Evolutionary conservation across 2,888 invertebrate genomes (phyloP).

Genomic region (Eucera pruinosa): DNA sequence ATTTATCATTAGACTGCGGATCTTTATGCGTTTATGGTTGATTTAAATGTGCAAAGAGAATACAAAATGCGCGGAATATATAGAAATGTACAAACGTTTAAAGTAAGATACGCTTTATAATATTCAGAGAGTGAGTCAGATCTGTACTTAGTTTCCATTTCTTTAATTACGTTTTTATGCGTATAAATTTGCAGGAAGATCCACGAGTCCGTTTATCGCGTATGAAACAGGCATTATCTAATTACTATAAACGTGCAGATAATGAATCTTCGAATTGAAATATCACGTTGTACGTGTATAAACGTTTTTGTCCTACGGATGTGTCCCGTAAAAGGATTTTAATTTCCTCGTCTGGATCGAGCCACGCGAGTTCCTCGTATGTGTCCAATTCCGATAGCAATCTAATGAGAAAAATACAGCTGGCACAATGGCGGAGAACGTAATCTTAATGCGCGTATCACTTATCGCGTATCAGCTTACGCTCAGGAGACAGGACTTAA

Average conservation of each 20-base stretch:
- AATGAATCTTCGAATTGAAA: constrained; percentile 17
- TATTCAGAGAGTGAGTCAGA: too few species aligned
- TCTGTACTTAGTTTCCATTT: too few species aligned
- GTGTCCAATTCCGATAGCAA: constrained; percentile 27
- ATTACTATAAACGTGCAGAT: background rate
- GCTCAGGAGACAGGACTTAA: constrained; percentile 45
- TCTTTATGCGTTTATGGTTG: too few species aligned
- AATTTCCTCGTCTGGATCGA: constrained; percentile 32
- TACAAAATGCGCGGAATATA: too few species aligned
- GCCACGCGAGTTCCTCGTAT: constrained; percentile 6
- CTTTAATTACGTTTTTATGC: too few species aligned
- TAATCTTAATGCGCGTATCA: constrained; percentile 47
- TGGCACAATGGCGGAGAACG: constrained; percentile 44
- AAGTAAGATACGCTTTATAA: too few species aligned
- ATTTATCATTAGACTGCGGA: too few species aligned
- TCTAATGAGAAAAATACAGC: constrained; percentile 44
- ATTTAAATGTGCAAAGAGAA: too few species aligned
- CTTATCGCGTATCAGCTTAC: constrained; percentile 42
- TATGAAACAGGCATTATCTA: background rate
- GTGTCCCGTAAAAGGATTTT: constrained; percentile 37
- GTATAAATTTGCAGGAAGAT: too few species aligned
- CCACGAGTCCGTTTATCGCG: too few species aligned
- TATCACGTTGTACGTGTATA: constrained; percentile 16
- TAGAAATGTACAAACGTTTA: too few species aligned
- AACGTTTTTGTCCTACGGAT: constrained; percentile 6